A percentile compares a stretch with the other conserved stretches of the same genome.
Conservation (phyloP, 2,888 invertebrate species). For the Rotaria sp. region DNA sequence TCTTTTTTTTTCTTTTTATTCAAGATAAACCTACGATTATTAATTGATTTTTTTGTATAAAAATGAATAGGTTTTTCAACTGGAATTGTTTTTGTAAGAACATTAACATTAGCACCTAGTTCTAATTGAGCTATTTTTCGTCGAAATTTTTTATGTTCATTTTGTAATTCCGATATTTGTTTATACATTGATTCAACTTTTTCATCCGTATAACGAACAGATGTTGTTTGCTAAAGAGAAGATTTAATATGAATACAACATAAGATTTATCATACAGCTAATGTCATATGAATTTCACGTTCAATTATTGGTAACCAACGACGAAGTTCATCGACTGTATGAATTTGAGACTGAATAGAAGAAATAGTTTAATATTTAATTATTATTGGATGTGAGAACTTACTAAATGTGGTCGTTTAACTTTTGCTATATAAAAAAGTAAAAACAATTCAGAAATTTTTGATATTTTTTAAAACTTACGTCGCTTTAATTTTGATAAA, state of each 20-base stretch:
- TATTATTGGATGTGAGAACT: neutral
- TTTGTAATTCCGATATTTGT: neutral
- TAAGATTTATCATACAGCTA: neutral
- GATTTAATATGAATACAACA: neutral
- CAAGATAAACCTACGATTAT: neutral
- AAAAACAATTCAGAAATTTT: neutral
- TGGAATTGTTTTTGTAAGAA: neutral
- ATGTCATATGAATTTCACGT: neutral
- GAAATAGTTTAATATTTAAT: neutral
- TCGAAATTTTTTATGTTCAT: neutral
- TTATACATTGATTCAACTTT: neutral
- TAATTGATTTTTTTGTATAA: neutral
- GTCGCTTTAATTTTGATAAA: neutral
- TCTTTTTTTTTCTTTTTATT: too few species aligned
- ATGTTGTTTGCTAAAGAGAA: neutral
- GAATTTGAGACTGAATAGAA: neutral
- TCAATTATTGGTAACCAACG: neutral
- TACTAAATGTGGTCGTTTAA: neutral
- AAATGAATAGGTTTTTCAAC: neutral
- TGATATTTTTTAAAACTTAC: neutral
- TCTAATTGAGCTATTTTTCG: conserved; percentile 16
- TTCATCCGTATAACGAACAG: neutral
- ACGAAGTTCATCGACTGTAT: conserved; percentile 17
- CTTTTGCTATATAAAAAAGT: neutral
- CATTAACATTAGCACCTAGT: neutral